A percentile compares a stretch with the other conserved stretches of the same genome.
phyloP scores from a whole-genome alignment of 2,113 vertebrate genomes.

The Spizaetus ornatus region DNA sequence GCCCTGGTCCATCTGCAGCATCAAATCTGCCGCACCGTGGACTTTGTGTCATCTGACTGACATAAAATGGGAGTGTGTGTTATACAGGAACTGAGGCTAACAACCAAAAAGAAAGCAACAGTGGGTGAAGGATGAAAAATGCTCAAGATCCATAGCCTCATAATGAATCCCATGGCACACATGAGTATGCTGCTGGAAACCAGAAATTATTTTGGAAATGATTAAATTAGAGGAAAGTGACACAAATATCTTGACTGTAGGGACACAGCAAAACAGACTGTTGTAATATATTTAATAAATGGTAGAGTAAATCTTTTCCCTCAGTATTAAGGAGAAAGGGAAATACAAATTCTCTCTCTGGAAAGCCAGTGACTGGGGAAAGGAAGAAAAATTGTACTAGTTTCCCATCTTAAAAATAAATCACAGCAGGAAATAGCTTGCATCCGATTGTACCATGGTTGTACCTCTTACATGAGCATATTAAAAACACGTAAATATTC shows the following conservation, averaged over 20 bases:
- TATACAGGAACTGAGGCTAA: neutral
- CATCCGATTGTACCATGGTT: neutral
- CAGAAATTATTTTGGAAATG: conserved; percentile 37
- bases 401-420: conserved; percentile 21
- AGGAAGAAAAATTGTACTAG: conserved; percentile 2
- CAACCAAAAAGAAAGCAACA: neutral
- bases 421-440: neutral
- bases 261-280: neutral
- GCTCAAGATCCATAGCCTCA: neutral
- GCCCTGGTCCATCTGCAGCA: neutral
- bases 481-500: neutral
- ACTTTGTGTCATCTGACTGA: neutral
- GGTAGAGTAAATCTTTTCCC: conserved; percentile 14
- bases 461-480: neutral
- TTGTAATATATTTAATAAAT: conserved; percentile 40
- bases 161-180: neutral
- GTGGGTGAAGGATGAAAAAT: neutral
- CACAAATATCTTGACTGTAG: conserved; percentile 17
- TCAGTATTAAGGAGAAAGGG: neutral
- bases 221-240: conserved; percentile 31
- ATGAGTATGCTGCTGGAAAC: neutral
- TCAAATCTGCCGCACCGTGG: neutral
- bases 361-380: neutral
- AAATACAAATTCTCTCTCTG: conserved; percentile 4
- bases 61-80: neutral